Conservation (phyloP, 2,888 invertebrate species). For the Tromatobia lineatoria region DNA sequence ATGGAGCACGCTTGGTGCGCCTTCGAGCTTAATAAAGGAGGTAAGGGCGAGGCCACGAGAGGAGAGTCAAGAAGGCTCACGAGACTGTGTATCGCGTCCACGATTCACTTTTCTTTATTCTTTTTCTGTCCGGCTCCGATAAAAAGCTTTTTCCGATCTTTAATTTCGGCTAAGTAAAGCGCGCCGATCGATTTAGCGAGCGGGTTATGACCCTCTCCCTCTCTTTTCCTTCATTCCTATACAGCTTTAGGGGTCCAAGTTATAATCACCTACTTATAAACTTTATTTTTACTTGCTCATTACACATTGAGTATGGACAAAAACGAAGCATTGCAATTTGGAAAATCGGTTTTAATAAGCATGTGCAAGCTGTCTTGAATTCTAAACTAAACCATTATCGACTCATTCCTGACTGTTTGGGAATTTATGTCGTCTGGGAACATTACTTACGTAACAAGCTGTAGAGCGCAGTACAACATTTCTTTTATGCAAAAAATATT, state of each 20-base stretch:
- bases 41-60: conserved; percentile 43
- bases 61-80: conserved; percentile 35
- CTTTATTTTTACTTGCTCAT: too few species aligned
- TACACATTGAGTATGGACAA: too few species aligned
- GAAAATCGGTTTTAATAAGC: too few species aligned
- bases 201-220: neutral
- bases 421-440: too few species aligned
- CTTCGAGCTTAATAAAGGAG: conserved; percentile 66
- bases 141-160: conserved; percentile 71
- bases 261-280: too few species aligned
- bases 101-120: conserved; percentile 9
- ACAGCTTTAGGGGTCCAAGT: neutral
- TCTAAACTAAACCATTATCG: too few species aligned
- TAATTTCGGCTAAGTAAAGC: conserved; percentile 76
- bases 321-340: too few species aligned
- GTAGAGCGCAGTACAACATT: too few species aligned
- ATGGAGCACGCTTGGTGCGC: conserved; percentile 63
- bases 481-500: too few species aligned
- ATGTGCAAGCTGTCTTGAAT: too few species aligned
- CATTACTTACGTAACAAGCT: too few species aligned
- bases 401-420: too few species aligned
- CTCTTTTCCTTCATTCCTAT: neutral
- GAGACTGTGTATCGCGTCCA: conserved; percentile 33
- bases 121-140: conserved; percentile 60
- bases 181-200: conserved; percentile 67